Percentiles rank a stretch among this genome's conserved stretches.
phyloP scores from a whole-genome alignment of 2,113 vertebrate species.

The Pitta sordida region DNA sequence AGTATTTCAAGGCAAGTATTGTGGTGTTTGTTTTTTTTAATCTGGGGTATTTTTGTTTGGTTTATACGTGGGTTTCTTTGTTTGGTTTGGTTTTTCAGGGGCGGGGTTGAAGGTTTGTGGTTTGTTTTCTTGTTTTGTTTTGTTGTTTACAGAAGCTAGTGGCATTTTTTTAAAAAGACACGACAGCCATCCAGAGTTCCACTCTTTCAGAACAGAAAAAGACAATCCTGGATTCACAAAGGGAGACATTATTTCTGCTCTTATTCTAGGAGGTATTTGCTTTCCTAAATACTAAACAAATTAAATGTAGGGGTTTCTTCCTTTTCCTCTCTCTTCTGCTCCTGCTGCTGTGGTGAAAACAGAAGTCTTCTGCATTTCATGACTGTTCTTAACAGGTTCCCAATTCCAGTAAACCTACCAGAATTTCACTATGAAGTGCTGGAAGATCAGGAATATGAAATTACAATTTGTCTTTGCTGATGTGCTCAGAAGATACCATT shows the following conservation, averaged over 20 bases:
- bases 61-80: background rate
- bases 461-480: background rate
- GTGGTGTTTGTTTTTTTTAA: background rate
- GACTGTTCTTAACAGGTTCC: slow-evolving; percentile 88
- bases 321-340: background rate
- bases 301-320: background rate
- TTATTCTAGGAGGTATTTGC: background rate
- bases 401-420: slow-evolving; percentile 88
- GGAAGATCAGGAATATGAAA: slow-evolving; percentile 78
- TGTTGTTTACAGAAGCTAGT: background rate
- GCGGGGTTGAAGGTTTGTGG: too few species aligned
- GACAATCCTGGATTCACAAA: background rate
- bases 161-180: background rate
- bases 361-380: slow-evolving; percentile 88
- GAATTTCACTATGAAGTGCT: slow-evolving; percentile 88
- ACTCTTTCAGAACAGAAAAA: background rate
- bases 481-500: background rate
- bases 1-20: background rate
- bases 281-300: background rate
- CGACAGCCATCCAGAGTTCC: background rate
- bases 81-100: background rate
- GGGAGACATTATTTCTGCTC: background rate
- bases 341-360: slow-evolving; percentile 78
- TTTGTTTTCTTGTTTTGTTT: background rate
- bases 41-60: background rate